Percentiles rank a stretch among this genome's conserved stretches.
phyloP scores from a whole-genome alignment of 2,113 vertebrate species.

The Tachysurus vachellii region DNA sequence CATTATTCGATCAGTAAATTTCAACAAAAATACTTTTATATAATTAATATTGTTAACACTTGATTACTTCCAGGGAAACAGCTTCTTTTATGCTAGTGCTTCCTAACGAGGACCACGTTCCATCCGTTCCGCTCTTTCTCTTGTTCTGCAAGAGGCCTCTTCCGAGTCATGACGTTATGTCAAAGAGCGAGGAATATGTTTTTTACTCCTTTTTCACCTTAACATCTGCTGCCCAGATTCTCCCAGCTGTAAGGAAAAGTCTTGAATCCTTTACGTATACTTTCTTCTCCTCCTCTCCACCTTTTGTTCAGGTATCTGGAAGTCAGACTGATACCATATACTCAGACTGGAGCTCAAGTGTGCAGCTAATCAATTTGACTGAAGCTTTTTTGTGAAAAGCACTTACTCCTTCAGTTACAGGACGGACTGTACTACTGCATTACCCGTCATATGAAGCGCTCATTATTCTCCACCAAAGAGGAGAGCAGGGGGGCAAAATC shows the following conservation, averaged over 20 bases:
- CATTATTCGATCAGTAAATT: background rate
- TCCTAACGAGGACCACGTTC: background rate
- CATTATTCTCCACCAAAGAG: background rate
- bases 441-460: background rate
- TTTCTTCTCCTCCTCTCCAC: background rate
- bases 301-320: background rate
- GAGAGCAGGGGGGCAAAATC: conserved; percentile 1
- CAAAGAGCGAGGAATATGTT: background rate
- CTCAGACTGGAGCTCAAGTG: background rate
- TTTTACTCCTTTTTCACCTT: background rate
- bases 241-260: background rate
- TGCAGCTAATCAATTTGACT: conserved; percentile 12
- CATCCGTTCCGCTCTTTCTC: no score
- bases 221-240: background rate
- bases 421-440: background rate
- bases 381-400: background rate
- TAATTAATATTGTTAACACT: background rate
- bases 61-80: background rate
- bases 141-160: background rate
- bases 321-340: background rate
- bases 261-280: background rate
- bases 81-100: background rate
- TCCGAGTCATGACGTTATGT: background rate
- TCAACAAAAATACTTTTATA: background rate
- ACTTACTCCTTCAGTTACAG: background rate